Evolutionary conservation across 2,888 invertebrate genomes (phyloP), one percentile per base, ranked within the genome.

Genomic region (Parelbella ahira): DNA sequence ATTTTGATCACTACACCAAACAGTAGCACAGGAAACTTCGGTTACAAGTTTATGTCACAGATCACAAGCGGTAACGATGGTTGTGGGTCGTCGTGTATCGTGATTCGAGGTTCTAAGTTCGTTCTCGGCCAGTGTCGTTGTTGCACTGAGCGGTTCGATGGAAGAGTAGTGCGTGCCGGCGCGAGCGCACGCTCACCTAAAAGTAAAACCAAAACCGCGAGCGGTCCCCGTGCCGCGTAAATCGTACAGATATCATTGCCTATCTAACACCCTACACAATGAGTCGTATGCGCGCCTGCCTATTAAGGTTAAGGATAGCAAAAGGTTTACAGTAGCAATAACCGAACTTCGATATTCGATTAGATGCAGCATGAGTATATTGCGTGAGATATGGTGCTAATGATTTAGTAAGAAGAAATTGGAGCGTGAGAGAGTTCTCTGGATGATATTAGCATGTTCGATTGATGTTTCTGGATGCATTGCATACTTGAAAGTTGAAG

Each of bases 291-390:
- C 47, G 45, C 44, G 41, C 52, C 12, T 51, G 39, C 47, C 58
- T 66, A 82, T 76, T 80, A 82, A 84, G 82, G 84, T 83, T 77
- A 84, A 84, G 81, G 82, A 84, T 82, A 74, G 57, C 60, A 73
- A 70, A 69, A 60, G 54, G 61, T 54, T 48, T 54, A 61, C 49
- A 49, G 62, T 63, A 63, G 60, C 59, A 49, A 60, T 60, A 51
- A 39, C 42, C 44, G 56, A 57, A 54, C 56, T 67, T 74, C 56
- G 58, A 63, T 65, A 66, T 71, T 67, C 60, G 62, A 75, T 76
- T 68, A 56, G 66, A 55, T 55, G 63, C 62, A 60, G 54, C 61
- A 53, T 62, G 60, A 34, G 43, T 54, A 49, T 44, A 50, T 58
- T 60, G 54, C 60, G 53, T 63, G 55, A 47, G 37, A 49, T 47